Base-by-base conservation (phyloP, 2,888 invertebrate species). In the Teleogryllus oceanicus region DNA sequence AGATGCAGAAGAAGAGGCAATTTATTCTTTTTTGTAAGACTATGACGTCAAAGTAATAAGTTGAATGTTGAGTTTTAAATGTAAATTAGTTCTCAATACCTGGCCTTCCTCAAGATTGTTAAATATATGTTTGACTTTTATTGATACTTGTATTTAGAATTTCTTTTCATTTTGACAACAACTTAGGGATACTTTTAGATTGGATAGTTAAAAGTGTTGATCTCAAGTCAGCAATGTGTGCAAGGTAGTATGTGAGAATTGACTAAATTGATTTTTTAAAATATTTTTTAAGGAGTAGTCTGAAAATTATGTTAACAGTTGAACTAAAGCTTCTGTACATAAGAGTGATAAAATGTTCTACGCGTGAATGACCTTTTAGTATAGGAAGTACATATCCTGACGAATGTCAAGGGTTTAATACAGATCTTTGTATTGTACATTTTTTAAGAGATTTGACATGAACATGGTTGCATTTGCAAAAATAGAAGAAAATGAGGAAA, bases 91-190 rank as follows among this genome's bases (percentile, higher is more conserved):
- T 62, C 37, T 37, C 37, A 37, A 37, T 37, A 37, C 37, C 37
- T 37, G 37, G 8, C 37, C 37, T 37, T 37, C 37, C 37, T 37
- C 37, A 37, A 37, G 37, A 18, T 16, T 62, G 62, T 62, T 62
- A 62, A 62, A 62, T 62, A 62, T 62, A 62, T 62, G 62, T n/a
- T 62, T 62, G 62, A 62, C 62, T 62, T 37, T 37, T 62, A 62
- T n/a, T 62, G 62, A 62, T 62, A 62, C 62, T 18, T 62, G 62
- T 62, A 62, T n/a, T 37, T 37, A 37, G 37, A 13, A 62, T 62
- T 62, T 62, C n/a, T n/a, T 62, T 62, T 62, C 62, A 62, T 62
- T 62, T 62, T 13, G 62, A 62, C 13, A 8, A 62, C n/a, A 62
- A 62, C n/a, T 62, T 13, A 18, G n/a, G n/a, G 62, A 4, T 62